Evolutionary conservation across 35 echinoderm and acorn worm species (phyloP), one percentile per base, ranked within the genome.

Genomic region (Lytechinus pictus): DNA sequence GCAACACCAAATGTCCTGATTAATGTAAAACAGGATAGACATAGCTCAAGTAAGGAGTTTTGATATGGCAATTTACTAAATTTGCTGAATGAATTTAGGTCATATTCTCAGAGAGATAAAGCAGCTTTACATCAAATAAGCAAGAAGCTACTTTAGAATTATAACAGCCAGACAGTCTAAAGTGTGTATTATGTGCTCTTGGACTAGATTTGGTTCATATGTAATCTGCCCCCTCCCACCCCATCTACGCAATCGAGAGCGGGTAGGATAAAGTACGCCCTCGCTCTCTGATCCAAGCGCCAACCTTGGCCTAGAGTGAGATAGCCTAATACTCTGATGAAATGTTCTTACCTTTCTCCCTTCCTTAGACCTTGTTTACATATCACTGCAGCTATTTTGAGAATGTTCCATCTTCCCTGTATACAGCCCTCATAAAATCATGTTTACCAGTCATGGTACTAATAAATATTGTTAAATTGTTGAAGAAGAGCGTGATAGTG

Each of bases 301-400:
- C 66, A 79, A 79, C 66, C 66, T 79, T 79, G 66, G 66, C 66
- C 66, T 79, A 79, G 66, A 79, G 16, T 79, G 19, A 79, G 66
- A 79, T 79, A 79, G 66, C 19, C 16, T 79, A 79, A 79, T 79
- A 79, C 66, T 79, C 66, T 79, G 66, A 79, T 79, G 66, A 79
- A 79, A 79, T 79, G 19, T 79, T 79, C 21, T 79, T 79, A 79
- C 66, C 66, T 79, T 79, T 79, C 66, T 79, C 66, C 14, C 66
- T 79, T 79, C 66, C 66, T 79, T 24, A 79, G 66, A 79, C 66
- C 66, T 79, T 79, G 66, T 79, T 79, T 79, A 79, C 66, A 16
- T 5, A 79, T 79, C 66, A 79, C 4, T 79, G 66, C 66, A 79
- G 66, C 66, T 79, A 79, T 79, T 79, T 79, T 79, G 66, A 79